Evolutionary conservation across 2,113 vertebrate species (phyloP).

Genomic region (Amazona guildingii): DNA sequence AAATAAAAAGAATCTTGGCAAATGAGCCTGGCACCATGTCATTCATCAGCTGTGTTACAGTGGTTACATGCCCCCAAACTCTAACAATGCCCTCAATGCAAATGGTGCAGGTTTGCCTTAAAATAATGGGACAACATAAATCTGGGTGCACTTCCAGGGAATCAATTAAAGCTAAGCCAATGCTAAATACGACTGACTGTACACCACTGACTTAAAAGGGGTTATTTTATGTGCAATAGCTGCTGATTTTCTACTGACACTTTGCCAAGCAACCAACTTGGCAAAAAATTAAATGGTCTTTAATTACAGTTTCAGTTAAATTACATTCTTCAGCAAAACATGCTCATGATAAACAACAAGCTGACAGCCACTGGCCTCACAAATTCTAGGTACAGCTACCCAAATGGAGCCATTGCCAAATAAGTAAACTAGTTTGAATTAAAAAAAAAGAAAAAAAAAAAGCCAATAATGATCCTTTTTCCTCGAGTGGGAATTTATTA

Average conservation of each 20-base stretch:
- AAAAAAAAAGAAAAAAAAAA: background rate
- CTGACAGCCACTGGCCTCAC: background rate
- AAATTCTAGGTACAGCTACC: background rate
- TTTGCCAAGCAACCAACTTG: background rate
- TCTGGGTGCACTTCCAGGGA: background rate
- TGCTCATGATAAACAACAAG: background rate
- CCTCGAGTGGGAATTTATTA: background rate
- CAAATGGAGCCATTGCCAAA: background rate
- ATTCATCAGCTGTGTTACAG: background rate
- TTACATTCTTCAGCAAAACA: background rate
- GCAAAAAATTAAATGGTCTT: background rate
- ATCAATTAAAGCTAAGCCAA: background rate
- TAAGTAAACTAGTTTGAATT: background rate
- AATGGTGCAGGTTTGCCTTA: background rate
- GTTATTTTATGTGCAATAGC: background rate
- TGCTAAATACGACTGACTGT: background rate
- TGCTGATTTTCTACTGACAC: background rate
- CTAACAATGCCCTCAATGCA: background rate
- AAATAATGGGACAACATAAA: constrained; percentile 10
- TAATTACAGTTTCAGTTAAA: constrained; percentile 14
- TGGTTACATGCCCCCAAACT: background rate
- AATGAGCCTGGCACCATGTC: background rate
- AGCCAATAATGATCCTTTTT: background rate
- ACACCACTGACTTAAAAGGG: background rate
- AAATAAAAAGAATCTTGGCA: background rate